Evolutionary conservation across 1,140 invertebrate genomes (phyloP), one percentile per base, ranked within the genome.

Genomic region (Drosophila tani): DNA sequence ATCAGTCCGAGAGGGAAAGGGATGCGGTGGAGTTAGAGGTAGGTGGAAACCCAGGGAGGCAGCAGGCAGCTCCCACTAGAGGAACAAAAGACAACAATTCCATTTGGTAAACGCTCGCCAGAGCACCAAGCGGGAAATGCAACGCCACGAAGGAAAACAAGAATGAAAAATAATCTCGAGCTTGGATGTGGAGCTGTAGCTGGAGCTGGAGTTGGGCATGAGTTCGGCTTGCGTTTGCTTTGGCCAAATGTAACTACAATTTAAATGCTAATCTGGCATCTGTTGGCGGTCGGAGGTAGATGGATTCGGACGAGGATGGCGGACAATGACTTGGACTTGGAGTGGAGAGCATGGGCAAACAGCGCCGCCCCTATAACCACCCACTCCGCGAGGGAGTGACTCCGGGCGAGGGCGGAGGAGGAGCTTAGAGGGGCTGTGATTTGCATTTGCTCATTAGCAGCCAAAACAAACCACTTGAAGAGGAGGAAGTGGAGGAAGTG

Each of bases 241-340:
- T 87, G 79, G 83, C 68, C 76, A 87, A 87, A 87, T 87, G 83
- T 88, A 87, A 87, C 80, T 87, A 87, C 83, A 87, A 87, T 87
- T 88, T 87, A 87, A 87, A 87, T 87, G 83, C 83, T 87, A 87
- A 87, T 87, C 83, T 87, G 84, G 83, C 83, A 87, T 87, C 83
- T 87, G 83, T 73, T 86, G 75, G 82, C 79, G 82, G 82, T 77
- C 81, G 79, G 82, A 76, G 82, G 82, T 56, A 56, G 63, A 68
- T 50, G 68, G 69, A 69, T 43, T 41, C 17, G 63, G 27, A 56
- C 56, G 69, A 63, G 79, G 75, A 12, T 41, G 65, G 69, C 60
- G 67, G 74, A 69, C 70, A 68, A 78, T 69, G 60, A 57, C 56
- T 56, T 51, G 69, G 75, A 56, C 56, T 56, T 51, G 69, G 75